phyloP scores from a whole-genome alignment of 1,140 invertebrate genomes.

The Batillaria attramentaria region DNA sequence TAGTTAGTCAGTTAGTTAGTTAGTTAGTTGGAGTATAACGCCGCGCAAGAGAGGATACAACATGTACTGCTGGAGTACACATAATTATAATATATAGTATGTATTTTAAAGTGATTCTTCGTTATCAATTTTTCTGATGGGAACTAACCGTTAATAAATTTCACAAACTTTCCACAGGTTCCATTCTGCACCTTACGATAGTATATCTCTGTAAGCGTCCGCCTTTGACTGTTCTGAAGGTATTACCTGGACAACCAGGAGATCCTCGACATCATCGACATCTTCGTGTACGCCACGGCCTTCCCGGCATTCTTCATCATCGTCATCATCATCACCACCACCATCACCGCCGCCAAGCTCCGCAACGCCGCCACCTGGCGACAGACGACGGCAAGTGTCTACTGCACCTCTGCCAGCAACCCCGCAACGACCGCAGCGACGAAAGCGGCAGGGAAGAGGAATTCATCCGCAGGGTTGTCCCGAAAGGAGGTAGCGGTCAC shows the following conservation, averaged over 20 bases:
- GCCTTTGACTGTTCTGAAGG: neutral
- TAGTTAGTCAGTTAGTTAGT: too few species aligned
- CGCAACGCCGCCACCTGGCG: neutral
- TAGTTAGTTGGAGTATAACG: too few species aligned
- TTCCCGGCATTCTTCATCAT: slow-evolving; percentile 1
- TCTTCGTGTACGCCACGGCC: neutral
- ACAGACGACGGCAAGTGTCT: neutral
- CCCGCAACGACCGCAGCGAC: neutral
- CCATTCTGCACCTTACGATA: too few species aligned
- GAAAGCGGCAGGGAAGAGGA: neutral
- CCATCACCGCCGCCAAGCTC: slow-evolving; percentile 18
- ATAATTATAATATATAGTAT: too few species aligned
- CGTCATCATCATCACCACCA: slow-evolving; percentile 15
- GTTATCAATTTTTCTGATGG: too few species aligned
- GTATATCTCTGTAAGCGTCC: too few species aligned
- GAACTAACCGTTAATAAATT: too few species aligned
- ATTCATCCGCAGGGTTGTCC: too few species aligned
- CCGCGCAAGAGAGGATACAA: too few species aligned
- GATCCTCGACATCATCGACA: slow-evolving; percentile 8
- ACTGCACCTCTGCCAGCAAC: neutral
- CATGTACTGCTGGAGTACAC: too few species aligned
- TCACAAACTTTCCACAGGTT: too few species aligned
- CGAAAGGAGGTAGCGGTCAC: slow-evolving; percentile 19
- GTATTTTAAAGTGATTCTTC: too few species aligned
- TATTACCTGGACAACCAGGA: slow-evolving; percentile 22